phyloP scores from a whole-genome alignment of 2,797 vertebrate genomes.

The Lacerta viridis region DNA sequence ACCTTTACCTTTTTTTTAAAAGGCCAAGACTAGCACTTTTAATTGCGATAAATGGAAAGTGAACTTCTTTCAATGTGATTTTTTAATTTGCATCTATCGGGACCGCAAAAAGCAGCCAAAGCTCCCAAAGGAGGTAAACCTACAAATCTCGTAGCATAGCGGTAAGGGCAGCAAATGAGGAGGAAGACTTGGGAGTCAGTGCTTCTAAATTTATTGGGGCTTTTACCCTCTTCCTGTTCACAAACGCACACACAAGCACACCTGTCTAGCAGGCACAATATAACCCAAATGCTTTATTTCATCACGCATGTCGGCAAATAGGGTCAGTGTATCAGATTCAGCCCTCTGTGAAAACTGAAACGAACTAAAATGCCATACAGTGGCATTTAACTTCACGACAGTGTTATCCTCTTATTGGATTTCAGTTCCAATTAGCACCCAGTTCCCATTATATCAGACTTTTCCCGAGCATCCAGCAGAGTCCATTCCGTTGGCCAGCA shows the following conservation, averaged over 20 bases:
- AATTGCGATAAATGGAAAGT: neutral
- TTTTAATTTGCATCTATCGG: neutral
- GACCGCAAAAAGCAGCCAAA: neutral
- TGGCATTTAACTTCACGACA: slow-evolving; percentile 3
- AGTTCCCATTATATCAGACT: neutral
- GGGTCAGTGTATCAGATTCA: neutral
- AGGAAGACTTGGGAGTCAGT: too few species aligned
- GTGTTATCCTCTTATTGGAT: neutral
- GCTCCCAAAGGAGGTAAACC: neutral
- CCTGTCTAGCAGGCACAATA: neutral
- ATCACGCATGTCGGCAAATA: neutral
- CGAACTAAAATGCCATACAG: neutral
- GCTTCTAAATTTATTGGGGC: neutral
- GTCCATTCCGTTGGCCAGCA: neutral
- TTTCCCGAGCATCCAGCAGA: neutral
- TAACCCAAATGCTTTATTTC: neutral
- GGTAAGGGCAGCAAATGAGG: neutral
- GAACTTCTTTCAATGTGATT: neutral
- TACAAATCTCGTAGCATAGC: neutral
- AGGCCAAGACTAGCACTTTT: neutral
- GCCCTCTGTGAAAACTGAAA: neutral
- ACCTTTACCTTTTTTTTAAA: too few species aligned
- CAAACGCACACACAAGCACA: neutral
- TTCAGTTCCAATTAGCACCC: neutral
- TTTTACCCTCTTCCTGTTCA: neutral